Evolutionary conservation across 2,113 vertebrate species (phyloP).

Genomic region (Lepisosteus osseus): DNA sequence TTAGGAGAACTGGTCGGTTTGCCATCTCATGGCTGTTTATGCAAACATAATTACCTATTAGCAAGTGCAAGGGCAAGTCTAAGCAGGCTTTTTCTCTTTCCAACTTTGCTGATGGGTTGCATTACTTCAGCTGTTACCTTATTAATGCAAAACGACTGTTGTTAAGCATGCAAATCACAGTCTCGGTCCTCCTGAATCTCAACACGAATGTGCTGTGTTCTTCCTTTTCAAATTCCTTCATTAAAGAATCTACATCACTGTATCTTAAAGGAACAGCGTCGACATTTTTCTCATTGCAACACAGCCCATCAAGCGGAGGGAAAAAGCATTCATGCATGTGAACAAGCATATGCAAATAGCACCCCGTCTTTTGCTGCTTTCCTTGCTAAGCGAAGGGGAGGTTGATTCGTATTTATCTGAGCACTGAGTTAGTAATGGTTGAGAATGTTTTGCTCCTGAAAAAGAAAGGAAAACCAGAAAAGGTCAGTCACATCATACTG

Average conservation of each 20-base stretch:
- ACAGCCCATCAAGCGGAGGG: too few relatives aligned
- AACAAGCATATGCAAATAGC: too few relatives aligned
- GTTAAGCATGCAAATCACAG: not conserved
- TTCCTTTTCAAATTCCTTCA: not conserved
- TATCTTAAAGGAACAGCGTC: too few relatives aligned
- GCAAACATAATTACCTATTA: constrained; percentile 20
- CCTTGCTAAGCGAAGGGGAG: too few relatives aligned
- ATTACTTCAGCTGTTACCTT: not conserved
- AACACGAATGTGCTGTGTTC: not conserved
- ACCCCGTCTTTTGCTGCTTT: too few relatives aligned
- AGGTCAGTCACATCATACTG: too few relatives aligned
- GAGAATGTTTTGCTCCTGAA: too few relatives aligned
- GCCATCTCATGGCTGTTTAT: constrained; percentile 10
- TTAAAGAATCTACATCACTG: not conserved
- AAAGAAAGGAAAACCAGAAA: too few relatives aligned
- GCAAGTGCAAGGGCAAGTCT: constrained; percentile 7
- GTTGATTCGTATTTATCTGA: too few relatives aligned
- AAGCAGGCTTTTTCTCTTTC: not conserved
- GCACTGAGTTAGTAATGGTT: too few relatives aligned
- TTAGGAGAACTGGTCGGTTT: constrained; percentile 26
- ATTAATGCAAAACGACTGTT: not conserved
- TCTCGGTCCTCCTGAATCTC: not conserved
- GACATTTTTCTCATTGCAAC: too few relatives aligned
- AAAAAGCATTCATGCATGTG: too few relatives aligned
- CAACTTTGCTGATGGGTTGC: not conserved